Evolutionary conservation across 2,888 invertebrate species (phyloP).

Genomic region (Orthosia gothica): DNA sequence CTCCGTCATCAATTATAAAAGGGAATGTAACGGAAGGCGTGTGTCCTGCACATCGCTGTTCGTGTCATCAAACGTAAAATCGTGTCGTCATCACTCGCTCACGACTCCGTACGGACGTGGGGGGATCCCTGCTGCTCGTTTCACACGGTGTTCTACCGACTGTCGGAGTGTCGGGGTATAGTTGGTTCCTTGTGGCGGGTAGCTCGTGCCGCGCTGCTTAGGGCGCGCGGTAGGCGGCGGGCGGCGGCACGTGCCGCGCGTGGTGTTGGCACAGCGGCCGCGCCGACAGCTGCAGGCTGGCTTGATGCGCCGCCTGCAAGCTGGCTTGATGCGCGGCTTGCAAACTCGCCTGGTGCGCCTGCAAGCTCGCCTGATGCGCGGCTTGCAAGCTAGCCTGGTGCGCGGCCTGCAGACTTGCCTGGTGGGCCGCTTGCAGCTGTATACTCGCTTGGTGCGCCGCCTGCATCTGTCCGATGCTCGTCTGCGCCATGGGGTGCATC

Average conservation of each 20-base stretch:
- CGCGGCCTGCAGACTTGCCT: conserved; percentile 32
- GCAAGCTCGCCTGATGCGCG: conserved; percentile 32
- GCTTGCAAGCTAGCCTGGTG: conserved; percentile 45
- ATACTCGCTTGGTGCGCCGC: conserved; percentile 67
- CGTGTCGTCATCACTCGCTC: conserved; percentile 47
- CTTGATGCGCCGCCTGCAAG: conserved; percentile 55
- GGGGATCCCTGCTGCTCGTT: conserved; percentile 26
- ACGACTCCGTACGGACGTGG: conserved; percentile 28
- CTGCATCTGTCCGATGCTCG: conserved; percentile 73
- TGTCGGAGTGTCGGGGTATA: neutral
- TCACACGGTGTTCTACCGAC: neutral
- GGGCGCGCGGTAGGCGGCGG: conserved; percentile 73
- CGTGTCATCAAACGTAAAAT: conserved; percentile 32
- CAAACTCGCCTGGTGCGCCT: conserved; percentile 46
- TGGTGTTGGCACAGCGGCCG: conserved; percentile 81
- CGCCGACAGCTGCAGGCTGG: conserved; percentile 56
- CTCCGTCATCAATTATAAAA: conserved; percentile 53
- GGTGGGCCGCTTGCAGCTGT: conserved; percentile 51
- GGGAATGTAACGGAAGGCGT: conserved; percentile 67
- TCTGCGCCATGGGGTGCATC: conserved; percentile 80
- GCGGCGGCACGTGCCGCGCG: conserved; percentile 74
- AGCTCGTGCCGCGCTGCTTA: conserved; percentile 4
- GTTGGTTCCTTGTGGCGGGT: neutral
- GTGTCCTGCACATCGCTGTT: conserved; percentile 65
- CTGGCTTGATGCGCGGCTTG: conserved; percentile 39